Percentiles rank a stretch among this genome's conserved stretches.
phyloP scores from a whole-genome alignment of 2,888 invertebrate genomes.

The Ornithoptera alexandrae region DNA sequence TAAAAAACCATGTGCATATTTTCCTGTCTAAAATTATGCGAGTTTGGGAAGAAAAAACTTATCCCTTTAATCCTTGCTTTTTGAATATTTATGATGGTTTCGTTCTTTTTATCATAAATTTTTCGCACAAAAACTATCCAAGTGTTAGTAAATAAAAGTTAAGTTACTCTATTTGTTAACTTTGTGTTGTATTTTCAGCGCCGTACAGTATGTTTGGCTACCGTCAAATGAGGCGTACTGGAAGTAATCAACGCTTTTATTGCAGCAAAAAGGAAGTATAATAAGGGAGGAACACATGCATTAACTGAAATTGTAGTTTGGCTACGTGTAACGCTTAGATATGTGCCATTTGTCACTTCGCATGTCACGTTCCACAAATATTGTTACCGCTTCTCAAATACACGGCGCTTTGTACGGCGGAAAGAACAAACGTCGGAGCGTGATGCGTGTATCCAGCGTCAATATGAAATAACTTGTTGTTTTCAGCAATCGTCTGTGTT shows the following conservation, averaged over 20 bases:
- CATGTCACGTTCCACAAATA: slow-evolving; percentile 78
- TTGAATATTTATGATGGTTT: neutral
- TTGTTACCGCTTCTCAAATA: slow-evolving; percentile 75
- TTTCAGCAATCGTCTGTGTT: slow-evolving; percentile 61
- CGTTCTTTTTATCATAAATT: neutral
- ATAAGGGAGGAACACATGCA: slow-evolving; percentile 67
- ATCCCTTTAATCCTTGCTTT: slow-evolving; percentile 33
- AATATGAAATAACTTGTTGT: slow-evolving; percentile 70
- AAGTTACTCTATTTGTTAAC: neutral
- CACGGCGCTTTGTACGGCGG: slow-evolving; percentile 48
- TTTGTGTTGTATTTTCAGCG: slow-evolving; percentile 53
- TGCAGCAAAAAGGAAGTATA: slow-evolving; percentile 69
- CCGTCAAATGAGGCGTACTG: slow-evolving; percentile 54
- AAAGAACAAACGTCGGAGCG: slow-evolving; percentile 65
- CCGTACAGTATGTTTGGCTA: slow-evolving; percentile 58
- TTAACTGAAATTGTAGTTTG: slow-evolving; percentile 65
- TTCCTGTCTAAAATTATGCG: slow-evolving; percentile 53
- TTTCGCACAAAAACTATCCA: neutral
- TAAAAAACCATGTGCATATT: slow-evolving; percentile 66
- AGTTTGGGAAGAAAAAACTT: slow-evolving; percentile 35
- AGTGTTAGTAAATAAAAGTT: neutral
- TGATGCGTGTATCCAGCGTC: slow-evolving; percentile 58
- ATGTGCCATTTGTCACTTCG: slow-evolving; percentile 69
- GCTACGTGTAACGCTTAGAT: slow-evolving; percentile 73
- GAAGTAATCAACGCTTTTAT: slow-evolving; percentile 72